phyloP scores from a whole-genome alignment of 1,140 invertebrate species.

The Phymastichus coffea region DNA sequence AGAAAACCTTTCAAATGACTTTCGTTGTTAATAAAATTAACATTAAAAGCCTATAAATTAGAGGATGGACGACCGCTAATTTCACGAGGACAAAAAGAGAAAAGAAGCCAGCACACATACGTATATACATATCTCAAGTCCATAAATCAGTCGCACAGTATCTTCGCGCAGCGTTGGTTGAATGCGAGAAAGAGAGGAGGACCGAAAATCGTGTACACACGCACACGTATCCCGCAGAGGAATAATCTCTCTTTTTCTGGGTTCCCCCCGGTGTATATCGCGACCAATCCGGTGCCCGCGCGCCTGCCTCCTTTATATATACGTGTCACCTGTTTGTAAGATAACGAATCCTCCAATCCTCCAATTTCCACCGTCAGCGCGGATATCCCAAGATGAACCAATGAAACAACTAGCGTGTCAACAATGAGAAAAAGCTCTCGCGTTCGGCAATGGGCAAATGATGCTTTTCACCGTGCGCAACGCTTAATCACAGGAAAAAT shows the following conservation, averaged over 20 bases:
- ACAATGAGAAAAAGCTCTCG: too few relatives aligned
- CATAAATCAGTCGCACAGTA: conserved; percentile 23
- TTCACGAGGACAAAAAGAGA: conserved; percentile 13
- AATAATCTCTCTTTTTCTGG: conserved; percentile 10
- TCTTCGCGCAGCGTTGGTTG: conserved; percentile 22
- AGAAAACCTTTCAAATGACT: not conserved
- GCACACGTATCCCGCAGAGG: conserved; percentile 9
- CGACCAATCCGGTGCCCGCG: not conserved
- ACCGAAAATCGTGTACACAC: conserved; percentile 8
- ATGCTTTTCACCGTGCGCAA: too few relatives aligned
- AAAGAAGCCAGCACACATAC: not conserved
- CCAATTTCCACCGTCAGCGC: conserved; percentile 38
- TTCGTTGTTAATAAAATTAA: conserved; percentile 12
- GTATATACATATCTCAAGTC: conserved; percentile 20
- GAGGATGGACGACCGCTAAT: conserved; percentile 21
- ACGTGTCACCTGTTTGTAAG: conserved; percentile 39
- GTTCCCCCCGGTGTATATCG: too few relatives aligned
- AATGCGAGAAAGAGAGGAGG: conserved; percentile 1
- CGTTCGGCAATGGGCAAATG: too few relatives aligned
- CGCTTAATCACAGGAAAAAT: too few relatives aligned
- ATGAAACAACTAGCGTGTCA: too few relatives aligned
- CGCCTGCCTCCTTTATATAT: too few relatives aligned
- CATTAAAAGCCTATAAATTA: conserved; percentile 20
- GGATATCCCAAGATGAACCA: too few relatives aligned
- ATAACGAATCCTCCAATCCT: conserved; percentile 29